Base-by-base conservation (phyloP, 2,797 vertebrate genomes). In the Pseudochirops corinnae region DNA sequence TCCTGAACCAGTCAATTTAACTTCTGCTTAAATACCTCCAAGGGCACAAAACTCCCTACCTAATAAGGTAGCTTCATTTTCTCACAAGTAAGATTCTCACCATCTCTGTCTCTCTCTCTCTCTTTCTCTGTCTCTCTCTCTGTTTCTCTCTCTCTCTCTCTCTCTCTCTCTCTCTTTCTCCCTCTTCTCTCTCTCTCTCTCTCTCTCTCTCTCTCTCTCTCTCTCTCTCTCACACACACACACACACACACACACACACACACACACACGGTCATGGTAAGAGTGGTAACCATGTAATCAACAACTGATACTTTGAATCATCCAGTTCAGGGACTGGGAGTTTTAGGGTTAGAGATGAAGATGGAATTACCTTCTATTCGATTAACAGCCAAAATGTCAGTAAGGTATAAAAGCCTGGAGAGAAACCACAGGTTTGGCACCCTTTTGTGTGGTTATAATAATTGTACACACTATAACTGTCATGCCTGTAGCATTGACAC, bases 361-460 rank as follows among this genome's bases (percentile, higher is more conserved):
- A 95, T 57, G 95, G 31, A 94, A 96, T 26, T 57, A 90, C 82
- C 95, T 95, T 97, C 92, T 94, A 93, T 97, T 96, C 96, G 95
- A 97, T 97, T 97, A 98, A 98, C 62, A 94, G 93, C 94, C 92
- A 95, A 97, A 97, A 96, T 95, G 94, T 94, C 97, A 93, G 97
- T 94, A 93, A 97, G 96, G 95, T 95, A 93, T 97, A 97, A 97
- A 96, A 91, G 90, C 95, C 95, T 97, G 92, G 92, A 94, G 97
- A 98, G 97, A 98, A 98, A 97, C 95, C 95, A 97, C 97, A 97
- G 92, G 90, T 87, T 97, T 98, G 96, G 95, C 95, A 96, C 96
- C 26, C 82, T 90, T 96, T 95, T 96, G 93, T 93, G 95, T 92
- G 67, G 93, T 97, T 97, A 97, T 97, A 96, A 97, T 97, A 97